Evolutionary conservation across 2,797 vertebrate genomes (phyloP).

Genomic region (Heliangelus exortis): DNA sequence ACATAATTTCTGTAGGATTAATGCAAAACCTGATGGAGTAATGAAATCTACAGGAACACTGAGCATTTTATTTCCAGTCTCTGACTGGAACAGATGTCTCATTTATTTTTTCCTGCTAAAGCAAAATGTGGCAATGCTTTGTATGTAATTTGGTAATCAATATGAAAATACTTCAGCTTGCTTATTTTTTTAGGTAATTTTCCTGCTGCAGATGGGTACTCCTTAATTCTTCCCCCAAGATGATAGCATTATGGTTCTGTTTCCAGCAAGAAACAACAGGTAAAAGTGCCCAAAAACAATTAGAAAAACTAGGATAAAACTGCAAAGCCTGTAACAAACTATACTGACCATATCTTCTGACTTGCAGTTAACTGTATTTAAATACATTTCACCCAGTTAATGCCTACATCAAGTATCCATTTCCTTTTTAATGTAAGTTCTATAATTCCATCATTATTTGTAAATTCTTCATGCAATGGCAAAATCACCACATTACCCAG

Average conservation of each 20-base stretch:
- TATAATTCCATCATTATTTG: background rate
- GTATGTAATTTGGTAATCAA: background rate
- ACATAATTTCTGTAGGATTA: background rate
- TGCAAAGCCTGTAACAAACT: background rate
- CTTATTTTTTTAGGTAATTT: background rate
- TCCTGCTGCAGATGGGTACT: background rate
- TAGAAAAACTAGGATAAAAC: background rate
- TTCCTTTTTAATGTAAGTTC: background rate
- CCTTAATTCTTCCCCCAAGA: background rate
- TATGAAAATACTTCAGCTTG: background rate
- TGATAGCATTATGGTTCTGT: background rate
- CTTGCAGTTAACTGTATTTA: background rate
- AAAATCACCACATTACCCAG: background rate
- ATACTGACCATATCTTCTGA: background rate
- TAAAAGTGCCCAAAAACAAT: background rate
- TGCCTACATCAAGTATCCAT: background rate
- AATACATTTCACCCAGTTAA: background rate
- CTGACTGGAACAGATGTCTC: background rate
- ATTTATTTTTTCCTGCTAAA: background rate
- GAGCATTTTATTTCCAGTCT: background rate
- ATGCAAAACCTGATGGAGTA: background rate
- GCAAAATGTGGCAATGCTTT: background rate
- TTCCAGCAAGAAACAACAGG: background rate
- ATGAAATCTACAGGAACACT: background rate
- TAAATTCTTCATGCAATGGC: background rate